These are phyloP conservation scores for Sericinus montela DNA, from an alignment of 2,888 invertebrate genomes.

Conservation along the genomic window DNA sequence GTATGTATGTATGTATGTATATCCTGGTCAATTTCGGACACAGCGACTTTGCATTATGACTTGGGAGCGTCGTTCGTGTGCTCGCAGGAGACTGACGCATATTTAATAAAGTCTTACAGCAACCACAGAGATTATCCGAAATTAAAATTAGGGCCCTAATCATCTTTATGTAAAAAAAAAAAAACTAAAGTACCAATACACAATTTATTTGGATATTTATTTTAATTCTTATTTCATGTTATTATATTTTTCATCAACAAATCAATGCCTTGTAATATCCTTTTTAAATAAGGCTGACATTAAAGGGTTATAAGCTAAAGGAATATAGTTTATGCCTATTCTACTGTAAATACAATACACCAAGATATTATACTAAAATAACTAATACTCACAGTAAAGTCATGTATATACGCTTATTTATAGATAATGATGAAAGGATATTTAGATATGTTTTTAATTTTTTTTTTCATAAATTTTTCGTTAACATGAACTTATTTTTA, in stretches of 20 bases:
- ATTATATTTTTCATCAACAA: constrained; percentile 18
- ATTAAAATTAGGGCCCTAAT: no score
- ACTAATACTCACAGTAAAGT: neutral
- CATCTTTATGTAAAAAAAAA: no score
- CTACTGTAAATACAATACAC: constrained; percentile 25
- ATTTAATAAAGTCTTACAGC: no score
- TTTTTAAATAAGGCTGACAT: constrained; percentile 77
- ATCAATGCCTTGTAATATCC: constrained; percentile 56
- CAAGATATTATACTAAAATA: constrained; percentile 8
- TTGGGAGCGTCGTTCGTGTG: no score
- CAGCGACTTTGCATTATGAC: no score
- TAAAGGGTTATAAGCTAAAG: constrained; percentile 77
- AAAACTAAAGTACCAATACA: no score
- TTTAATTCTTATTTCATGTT: no score
- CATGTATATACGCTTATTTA: constrained; percentile 4
- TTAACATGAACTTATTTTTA: constrained; percentile 16
- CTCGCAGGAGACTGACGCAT: no score
- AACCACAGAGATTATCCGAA: no score
- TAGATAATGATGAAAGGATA: neutral
- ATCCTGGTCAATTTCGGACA: no score
- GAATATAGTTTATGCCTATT: constrained; percentile 47
- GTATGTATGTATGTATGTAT: no score
- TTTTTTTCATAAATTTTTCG: constrained; percentile 8
- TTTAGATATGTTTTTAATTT: constrained; percentile 19
- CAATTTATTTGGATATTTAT: no score